Conservation (phyloP, 2,113 vertebrate genomes). For the Diphyllodes magnificus region DNA sequence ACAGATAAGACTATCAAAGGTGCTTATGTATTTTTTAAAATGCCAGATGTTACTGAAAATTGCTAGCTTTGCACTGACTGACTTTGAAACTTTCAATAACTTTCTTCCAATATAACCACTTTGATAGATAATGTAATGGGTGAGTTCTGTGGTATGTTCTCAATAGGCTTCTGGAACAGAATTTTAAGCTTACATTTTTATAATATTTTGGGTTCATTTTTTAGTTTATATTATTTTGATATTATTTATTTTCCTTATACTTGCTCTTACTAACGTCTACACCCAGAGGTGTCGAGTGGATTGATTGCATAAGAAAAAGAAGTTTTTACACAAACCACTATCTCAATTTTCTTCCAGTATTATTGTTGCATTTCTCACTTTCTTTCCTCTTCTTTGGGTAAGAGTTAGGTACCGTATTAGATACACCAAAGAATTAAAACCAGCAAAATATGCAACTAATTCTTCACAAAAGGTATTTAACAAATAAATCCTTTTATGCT, state of each 20-base stretch:
- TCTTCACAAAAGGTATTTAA: neutral
- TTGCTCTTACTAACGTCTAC: neutral
- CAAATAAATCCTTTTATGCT: neutral
- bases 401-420: neutral
- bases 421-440: neutral
- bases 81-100: neutral
- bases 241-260: neutral
- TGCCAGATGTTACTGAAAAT: neutral
- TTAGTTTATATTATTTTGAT: neutral
- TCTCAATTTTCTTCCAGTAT: neutral
- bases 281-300: neutral
- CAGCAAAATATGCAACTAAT: neutral
- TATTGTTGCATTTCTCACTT: neutral
- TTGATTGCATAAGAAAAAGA: neutral
- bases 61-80: neutral
- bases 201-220: neutral
- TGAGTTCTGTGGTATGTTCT: neutral
- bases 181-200: neutral
- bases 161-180: neutral
- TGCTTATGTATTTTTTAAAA: neutral
- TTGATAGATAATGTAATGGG: neutral
- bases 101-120: neutral
- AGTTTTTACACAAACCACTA: neutral
- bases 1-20: neutral
- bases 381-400: neutral